Evolutionary conservation across 2,888 invertebrate species (phyloP).

Genomic region (Malthinus flaveolus): DNA sequence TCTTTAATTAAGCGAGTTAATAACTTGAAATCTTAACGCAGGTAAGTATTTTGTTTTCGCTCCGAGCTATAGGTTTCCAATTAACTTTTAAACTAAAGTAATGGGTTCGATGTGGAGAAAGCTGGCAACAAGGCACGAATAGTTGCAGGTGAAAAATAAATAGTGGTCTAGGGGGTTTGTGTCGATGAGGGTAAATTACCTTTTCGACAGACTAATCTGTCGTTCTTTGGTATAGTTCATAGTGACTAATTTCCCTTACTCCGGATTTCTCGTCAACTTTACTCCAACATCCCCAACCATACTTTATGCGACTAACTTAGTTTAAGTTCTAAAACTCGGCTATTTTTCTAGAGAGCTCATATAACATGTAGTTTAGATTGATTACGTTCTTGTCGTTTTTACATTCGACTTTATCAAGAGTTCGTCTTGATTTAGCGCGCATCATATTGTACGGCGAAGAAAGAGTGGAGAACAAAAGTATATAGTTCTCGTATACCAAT

Average conservation of each 20-base stretch:
- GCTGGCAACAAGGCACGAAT: background rate
- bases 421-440: background rate
- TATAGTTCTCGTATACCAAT: no score
- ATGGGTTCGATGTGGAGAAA: background rate
- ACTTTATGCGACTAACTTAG: constrained; percentile 18
- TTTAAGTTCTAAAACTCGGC: constrained; percentile 11
- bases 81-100: constrained; percentile 1
- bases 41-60: background rate
- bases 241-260: constrained; percentile 20
- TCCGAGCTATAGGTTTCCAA: background rate
- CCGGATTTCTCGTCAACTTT: constrained; percentile 12
- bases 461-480: no score
- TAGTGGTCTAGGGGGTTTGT: constrained; percentile 15
- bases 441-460: no score
- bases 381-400: constrained; percentile 10
- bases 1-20: background rate
- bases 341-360: constrained; percentile 14
- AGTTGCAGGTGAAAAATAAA: constrained; percentile 24
- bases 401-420: constrained; percentile 1
- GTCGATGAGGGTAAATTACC: constrained; percentile 20
- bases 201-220: constrained; percentile 21
- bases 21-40: background rate
- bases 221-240: constrained; percentile 16
- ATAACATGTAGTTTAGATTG: constrained; percentile 13
- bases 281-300: constrained; percentile 8